Conservation (phyloP, 2,113 vertebrate species). For the Mohoua ochrocephala region DNA sequence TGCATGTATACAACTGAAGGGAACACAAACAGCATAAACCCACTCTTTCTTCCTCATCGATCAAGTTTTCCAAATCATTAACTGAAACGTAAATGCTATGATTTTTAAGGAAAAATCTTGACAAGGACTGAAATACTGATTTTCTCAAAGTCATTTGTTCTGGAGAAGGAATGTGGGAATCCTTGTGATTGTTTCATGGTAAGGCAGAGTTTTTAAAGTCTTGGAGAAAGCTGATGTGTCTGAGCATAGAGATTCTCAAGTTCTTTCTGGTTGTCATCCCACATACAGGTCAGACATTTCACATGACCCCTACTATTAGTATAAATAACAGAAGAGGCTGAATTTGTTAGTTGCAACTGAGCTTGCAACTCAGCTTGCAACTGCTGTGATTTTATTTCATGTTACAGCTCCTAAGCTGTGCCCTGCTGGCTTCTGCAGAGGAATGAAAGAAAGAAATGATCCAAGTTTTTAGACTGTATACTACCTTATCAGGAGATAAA, state of each 20-base stretch:
- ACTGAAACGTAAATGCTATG: not conserved
- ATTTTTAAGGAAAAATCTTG: not conserved
- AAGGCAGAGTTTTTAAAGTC: not conserved
- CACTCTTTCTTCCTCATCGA: not conserved
- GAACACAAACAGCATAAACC: not conserved
- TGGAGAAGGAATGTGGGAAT: not conserved
- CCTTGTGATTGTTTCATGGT: not conserved
- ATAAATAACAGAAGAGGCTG: constrained; percentile 6
- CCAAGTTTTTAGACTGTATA: not conserved
- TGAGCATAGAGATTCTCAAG: not conserved
- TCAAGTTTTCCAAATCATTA: not conserved
- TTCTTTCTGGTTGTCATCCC: constrained; percentile 28
- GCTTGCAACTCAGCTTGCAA: not conserved
- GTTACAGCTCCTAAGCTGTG: not conserved
- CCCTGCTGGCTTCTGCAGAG: not conserved
- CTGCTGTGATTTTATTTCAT: not conserved
- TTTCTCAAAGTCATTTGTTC: not conserved
- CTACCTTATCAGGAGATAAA: not conserved
- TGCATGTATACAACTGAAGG: not conserved
- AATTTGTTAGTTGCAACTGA: not conserved
- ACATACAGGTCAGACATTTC: constrained; percentile 42
- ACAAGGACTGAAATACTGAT: not conserved
- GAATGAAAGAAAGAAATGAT: not conserved
- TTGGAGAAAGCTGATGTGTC: not conserved
- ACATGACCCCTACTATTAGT: constrained; percentile 35